Percentiles rank a stretch among this genome's conserved stretches.
phyloP scores from a whole-genome alignment of 2,888 invertebrate genomes.

The Incurvaria masculella region DNA sequence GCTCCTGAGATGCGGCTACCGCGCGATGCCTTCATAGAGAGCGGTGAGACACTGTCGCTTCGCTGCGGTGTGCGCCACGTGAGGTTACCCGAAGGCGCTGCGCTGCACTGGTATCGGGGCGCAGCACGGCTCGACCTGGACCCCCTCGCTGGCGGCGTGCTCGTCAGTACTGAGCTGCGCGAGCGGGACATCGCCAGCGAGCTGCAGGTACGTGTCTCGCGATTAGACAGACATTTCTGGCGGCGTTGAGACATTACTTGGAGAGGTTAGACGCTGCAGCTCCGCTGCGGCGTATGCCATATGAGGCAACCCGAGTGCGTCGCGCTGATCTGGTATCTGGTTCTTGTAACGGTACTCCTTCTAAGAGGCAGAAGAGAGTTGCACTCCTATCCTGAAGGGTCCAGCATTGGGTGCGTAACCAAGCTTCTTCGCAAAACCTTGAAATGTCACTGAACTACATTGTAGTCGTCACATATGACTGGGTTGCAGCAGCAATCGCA shows the following conservation, averaged over 20 bases:
- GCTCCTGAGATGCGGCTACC: constrained; percentile 42
- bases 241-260: constrained; percentile 46
- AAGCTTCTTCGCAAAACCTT: no score
- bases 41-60: constrained; percentile 42
- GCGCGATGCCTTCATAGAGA: constrained; percentile 44
- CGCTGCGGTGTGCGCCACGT: constrained; percentile 37
- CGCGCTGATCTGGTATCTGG: constrained; percentile 39
- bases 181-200: no score
- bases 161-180: no score
- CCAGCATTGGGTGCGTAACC: no score
- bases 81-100: constrained; percentile 32
- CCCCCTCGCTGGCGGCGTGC: constrained; percentile 41
- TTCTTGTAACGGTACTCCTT: no score
- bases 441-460: no score
- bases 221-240: no score
- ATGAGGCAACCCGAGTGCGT: constrained; percentile 25
- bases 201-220: no score
- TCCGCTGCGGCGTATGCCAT: constrained; percentile 40
- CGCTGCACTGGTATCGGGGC: constrained; percentile 39
- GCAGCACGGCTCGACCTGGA: constrained; percentile 33
- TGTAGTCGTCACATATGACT: no score
- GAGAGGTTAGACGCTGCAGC: constrained; percentile 44
- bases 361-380: no score
- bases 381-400: no score
- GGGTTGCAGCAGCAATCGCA: no score